Evolutionary conservation across 1,140 invertebrate genomes (phyloP).

Genomic region (Leptopilina clavipes): DNA sequence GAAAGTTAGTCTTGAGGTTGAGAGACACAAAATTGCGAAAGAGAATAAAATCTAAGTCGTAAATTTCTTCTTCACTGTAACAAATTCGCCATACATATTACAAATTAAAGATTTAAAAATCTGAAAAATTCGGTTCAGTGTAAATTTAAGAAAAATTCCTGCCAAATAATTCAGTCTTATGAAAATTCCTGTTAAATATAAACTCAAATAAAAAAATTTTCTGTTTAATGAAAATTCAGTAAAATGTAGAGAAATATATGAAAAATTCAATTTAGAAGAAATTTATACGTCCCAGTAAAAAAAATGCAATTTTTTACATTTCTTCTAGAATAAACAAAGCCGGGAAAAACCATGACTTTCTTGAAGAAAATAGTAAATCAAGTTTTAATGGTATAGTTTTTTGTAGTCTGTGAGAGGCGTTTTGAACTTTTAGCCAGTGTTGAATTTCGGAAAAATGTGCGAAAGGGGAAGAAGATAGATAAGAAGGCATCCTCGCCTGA

Average conservation of each 20-base stretch:
- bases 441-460: conserved; percentile 33
- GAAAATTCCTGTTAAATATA: no score
- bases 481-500: conserved; percentile 17
- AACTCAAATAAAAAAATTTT: no score
- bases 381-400: conserved; percentile 35
- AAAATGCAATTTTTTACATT: neutral
- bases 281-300: neutral
- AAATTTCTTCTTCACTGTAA: neutral
- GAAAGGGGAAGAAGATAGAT: conserved; percentile 25
- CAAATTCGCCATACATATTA: neutral
- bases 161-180: no score
- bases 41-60: conserved; percentile 5
- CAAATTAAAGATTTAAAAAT: no score
- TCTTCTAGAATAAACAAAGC: conserved; percentile 36
- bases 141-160: no score
- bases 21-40: conserved; percentile 4
- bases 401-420: conserved; percentile 24
- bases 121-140: no score
- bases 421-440: conserved; percentile 31
- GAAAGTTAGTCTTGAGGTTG: conserved; percentile 9
- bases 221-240: no score
- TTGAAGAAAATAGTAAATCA: conserved; percentile 30
- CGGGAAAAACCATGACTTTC: conserved; percentile 32
- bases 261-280: no score
- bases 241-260: no score